Base-by-base conservation (phyloP, 1,140 invertebrate species). In the Neodiprion fabricii region DNA sequence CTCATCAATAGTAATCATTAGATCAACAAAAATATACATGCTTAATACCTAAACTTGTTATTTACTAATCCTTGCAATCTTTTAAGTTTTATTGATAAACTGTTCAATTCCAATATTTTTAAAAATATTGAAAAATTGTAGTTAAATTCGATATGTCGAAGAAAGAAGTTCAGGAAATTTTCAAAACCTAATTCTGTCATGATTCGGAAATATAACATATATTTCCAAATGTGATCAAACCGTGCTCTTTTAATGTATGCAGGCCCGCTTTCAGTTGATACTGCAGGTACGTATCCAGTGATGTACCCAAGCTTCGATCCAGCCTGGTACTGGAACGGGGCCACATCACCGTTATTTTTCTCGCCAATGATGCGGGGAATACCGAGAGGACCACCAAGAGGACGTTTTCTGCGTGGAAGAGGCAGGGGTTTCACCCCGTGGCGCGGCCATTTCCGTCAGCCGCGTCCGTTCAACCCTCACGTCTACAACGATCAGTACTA, bases 401-500 rank as follows among this genome's bases (percentile, higher is more conserved):
- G 53, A 61, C 53, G 53, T 17, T 86, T 84, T 67, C 40, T 72
- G 11, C 83, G 82, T 1, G 81, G 79, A 53, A 78, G 81, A 17
- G 65, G 75, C 0, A 78, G 85, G 73, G 77, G 80, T 11, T 76
- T 76, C 40, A 23, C 72, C 17, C 65, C 61, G 11, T 79, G 81
- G 48, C 79, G 83, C 4, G 76, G 77, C 14, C 78, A 80, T 61
- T 47, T 67, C 12, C 75, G 79, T 12, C 47, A 75, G 5, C 65
- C 82, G 9, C 80, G 81, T 21, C 53, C 79, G 0, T 82, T 84
- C 47, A 85, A 84, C 77, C 82, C 84, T 2, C 84, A 83, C 67
- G 73, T 86, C n/a, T 84, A 85, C 74, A 86, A 89, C 73, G 83
- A 88, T 65, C 84, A 88, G 72, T 88, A 87, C 72, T 87, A 88